These are phyloP conservation scores for Apteryx mantelli DNA, from an alignment of 2,113 vertebrate species.

Conservation along the genomic window DNA sequence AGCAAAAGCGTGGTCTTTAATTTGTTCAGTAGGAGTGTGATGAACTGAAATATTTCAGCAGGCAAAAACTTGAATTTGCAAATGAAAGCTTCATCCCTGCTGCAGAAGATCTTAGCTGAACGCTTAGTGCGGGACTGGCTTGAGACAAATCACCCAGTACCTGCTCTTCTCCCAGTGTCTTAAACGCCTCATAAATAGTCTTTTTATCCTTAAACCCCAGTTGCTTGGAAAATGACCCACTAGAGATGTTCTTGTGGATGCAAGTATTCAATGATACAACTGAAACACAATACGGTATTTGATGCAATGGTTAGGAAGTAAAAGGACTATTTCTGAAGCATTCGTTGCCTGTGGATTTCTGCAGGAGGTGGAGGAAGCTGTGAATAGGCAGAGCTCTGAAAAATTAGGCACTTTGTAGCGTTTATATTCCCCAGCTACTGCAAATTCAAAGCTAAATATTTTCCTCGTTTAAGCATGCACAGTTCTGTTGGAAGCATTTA, in stretches of 20 bases:
- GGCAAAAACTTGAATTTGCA: background rate
- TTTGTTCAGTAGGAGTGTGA: background rate
- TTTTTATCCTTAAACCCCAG: background rate
- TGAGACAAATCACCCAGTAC: accelerated
- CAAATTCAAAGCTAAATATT: background rate
- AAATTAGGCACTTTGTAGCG: accelerated
- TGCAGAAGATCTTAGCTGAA: background rate
- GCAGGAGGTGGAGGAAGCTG: background rate
- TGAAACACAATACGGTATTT: accelerated
- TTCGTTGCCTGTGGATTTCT: background rate
- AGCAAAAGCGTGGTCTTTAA: accelerated
- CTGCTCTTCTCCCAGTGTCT: background rate
- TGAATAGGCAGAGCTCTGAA: background rate
- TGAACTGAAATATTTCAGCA: accelerated
- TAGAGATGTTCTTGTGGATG: accelerated
- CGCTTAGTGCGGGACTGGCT: background rate
- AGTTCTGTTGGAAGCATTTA: background rate
- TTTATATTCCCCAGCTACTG: background rate
- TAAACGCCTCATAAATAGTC: background rate
- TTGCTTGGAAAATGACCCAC: accelerated
- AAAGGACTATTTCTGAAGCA: accelerated
- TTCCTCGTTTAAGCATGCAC: accelerated
- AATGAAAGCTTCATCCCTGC: background rate
- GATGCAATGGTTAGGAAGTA: accelerated
- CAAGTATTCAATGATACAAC: accelerated